Percentiles rank a stretch among this genome's conserved stretches.
phyloP scores from a whole-genome alignment of 2,888 invertebrate species.

The Yponomeuta evonymella region DNA sequence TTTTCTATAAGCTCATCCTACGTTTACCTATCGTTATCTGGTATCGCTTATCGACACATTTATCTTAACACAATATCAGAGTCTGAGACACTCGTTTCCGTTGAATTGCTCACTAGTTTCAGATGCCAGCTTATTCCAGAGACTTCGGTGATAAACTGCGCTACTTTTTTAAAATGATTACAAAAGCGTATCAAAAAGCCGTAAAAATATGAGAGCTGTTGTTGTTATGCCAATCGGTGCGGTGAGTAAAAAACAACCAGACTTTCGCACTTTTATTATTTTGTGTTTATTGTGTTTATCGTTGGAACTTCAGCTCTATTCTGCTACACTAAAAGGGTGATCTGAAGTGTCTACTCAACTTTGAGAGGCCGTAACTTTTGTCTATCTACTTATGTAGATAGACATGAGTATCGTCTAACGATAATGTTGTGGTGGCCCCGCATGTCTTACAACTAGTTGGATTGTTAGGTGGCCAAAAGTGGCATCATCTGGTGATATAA shows the following conservation, averaged over 20 bases:
- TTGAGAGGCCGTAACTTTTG: neutral
- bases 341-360: neutral
- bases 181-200: too few species aligned
- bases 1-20: too few species aligned
- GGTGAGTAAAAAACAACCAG: neutral
- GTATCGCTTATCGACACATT: too few species aligned
- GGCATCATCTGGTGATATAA: neutral
- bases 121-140: too few species aligned
- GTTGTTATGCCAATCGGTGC: neutral
- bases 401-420: neutral
- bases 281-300: neutral
- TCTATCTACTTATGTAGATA: neutral
- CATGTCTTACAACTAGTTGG: neutral
- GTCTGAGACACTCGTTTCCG: too few species aligned
- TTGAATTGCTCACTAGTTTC: too few species aligned
- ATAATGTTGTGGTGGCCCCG: neutral
- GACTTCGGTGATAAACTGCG: too few species aligned
- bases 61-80: too few species aligned
- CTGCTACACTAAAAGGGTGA: neutral
- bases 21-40: too few species aligned
- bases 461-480: neutral
- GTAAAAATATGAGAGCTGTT: too few species aligned
- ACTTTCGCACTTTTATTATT: neutral
- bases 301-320: neutral
- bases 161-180: too few species aligned